These are phyloP conservation scores for Zaprionus vittiger DNA, from an alignment of 1,140 invertebrate species.

Conservation along the genomic window DNA sequence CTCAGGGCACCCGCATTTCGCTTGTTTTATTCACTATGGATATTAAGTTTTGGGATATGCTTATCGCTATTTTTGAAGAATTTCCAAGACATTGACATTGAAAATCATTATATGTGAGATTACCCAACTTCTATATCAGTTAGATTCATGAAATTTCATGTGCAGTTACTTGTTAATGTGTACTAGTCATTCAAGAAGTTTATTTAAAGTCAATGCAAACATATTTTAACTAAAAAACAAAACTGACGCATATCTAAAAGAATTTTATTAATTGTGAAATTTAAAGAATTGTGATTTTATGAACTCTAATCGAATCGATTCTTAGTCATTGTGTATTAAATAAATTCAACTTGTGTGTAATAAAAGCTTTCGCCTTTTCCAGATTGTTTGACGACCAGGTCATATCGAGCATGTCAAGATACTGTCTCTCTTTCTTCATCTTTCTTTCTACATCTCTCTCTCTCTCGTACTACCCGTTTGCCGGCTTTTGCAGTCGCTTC, in stretches of 20 bases:
- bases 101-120: neutral
- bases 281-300: neutral
- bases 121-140: neutral
- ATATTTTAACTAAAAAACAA: no score
- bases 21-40: neutral
- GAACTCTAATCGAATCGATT: neutral
- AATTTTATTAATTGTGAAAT: slow-evolving; percentile 2
- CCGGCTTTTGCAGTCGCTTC: slow-evolving; percentile 19
- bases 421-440: no score
- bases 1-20: neutral
- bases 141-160: neutral
- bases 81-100: neutral
- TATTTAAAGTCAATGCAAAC: no score
- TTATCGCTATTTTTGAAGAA: neutral
- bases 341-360: neutral
- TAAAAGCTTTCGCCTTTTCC: slow-evolving; percentile 1
- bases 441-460: neutral
- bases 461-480: neutral
- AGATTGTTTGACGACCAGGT: slow-evolving; percentile 19
- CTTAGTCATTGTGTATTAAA: neutral
- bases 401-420: slow-evolving; percentile 11
- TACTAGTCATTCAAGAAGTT: no score
- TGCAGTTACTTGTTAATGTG: no score
- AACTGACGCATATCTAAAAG: neutral
- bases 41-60: neutral